These are phyloP conservation scores for Acleris cristana DNA, from an alignment of 2,888 invertebrate species.

Conservation along the genomic window DNA sequence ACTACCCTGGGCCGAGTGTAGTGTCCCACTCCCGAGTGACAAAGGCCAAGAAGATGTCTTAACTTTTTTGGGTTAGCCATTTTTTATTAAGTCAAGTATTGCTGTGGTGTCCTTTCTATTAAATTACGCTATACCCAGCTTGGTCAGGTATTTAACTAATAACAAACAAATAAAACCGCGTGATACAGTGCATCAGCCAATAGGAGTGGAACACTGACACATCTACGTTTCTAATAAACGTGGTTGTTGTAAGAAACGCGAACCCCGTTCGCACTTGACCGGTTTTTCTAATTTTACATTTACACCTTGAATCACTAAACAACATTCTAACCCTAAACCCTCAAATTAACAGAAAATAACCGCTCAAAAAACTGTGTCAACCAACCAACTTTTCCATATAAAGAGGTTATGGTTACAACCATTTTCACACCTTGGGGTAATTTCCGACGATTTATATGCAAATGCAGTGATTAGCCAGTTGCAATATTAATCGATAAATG, in stretches of 20 bases:
- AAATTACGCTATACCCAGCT: too few relatives aligned
- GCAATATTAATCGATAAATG: slow-evolving; percentile 25
- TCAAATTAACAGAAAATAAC: slow-evolving; percentile 5
- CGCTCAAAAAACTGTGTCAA: slow-evolving; percentile 29
- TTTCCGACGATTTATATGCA: slow-evolving; percentile 35
- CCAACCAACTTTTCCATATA: slow-evolving; percentile 27
- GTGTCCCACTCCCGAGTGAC: too few relatives aligned
- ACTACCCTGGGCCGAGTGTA: too few relatives aligned
- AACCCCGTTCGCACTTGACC: neutral
- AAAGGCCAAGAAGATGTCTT: too few relatives aligned
- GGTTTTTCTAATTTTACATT: neutral
- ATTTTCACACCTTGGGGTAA: slow-evolving; percentile 36
- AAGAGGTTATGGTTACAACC: slow-evolving; percentile 28
- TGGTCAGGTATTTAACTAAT: too few relatives aligned
- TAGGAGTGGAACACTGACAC: too few relatives aligned
- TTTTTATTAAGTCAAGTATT: too few relatives aligned
- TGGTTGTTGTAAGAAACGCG: neutral
- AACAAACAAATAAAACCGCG: neutral
- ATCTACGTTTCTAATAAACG: too few relatives aligned
- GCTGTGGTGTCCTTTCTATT: too few relatives aligned
- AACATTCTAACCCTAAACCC: slow-evolving; percentile 18
- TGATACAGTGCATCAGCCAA: too few relatives aligned
- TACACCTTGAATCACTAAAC: neutral
- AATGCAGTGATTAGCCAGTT: slow-evolving; percentile 25
- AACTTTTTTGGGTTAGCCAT: too few relatives aligned